These are phyloP conservation scores for Acanthisitta chloris DNA, from an alignment of 2,113 vertebrate species.

Conservation along the genomic window DNA sequence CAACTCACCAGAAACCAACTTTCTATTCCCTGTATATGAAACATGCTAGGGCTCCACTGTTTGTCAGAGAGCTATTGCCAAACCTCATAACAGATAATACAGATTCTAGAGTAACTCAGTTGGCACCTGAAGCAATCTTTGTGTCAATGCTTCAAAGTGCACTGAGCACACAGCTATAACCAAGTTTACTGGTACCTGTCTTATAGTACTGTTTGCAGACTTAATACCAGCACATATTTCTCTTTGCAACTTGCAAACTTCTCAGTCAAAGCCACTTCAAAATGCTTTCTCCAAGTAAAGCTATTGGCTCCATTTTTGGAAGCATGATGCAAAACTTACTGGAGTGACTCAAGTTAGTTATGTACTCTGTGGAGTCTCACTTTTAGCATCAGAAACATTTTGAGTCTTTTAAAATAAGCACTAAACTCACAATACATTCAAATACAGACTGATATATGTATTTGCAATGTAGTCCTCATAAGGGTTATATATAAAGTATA, in stretches of 20 bases:
- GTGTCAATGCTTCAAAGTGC: accelerated
- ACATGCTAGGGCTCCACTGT: not conserved
- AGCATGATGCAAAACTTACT: not conserved
- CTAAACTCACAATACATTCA: not conserved
- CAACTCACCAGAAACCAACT: not conserved
- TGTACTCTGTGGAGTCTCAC: accelerated
- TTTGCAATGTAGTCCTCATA: accelerated
- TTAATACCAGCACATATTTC: not conserved
- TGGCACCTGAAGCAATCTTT: not conserved
- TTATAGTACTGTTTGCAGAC: not conserved
- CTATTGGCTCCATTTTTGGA: not conserved
- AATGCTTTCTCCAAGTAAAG: not conserved
- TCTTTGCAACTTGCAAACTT: not conserved
- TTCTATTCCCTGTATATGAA: not conserved
- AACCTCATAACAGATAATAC: not conserved
- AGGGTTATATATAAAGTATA: not conserved
- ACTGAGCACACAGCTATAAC: not conserved
- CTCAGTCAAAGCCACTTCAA: not conserved
- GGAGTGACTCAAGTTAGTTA: not conserved
- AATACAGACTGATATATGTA: not conserved
- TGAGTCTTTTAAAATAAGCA: not conserved
- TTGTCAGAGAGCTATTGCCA: not conserved
- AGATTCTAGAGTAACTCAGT: not conserved
- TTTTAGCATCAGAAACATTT: not conserved
- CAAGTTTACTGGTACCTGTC: not conserved